These are phyloP conservation scores for Dryococelus australis DNA, from an alignment of 2,888 invertebrate genomes.

Conservation along the genomic window DNA sequence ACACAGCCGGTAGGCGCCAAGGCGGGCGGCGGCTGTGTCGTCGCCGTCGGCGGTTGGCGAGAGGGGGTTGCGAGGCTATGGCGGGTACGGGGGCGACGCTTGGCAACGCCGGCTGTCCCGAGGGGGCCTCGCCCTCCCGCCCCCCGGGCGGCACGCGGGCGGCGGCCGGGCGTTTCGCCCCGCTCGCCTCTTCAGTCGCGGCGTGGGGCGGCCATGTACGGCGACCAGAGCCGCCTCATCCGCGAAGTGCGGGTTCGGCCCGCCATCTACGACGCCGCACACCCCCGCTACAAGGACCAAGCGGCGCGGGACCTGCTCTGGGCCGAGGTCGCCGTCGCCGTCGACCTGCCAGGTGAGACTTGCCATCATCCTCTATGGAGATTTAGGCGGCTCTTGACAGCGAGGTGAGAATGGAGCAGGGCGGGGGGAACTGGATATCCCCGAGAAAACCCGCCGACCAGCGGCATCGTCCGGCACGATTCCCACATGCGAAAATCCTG, in stretches of 20 bases:
- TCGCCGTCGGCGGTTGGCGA: no score
- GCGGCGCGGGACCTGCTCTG: not conserved
- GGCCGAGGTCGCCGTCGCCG: not conserved
- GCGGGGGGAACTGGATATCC: no score
- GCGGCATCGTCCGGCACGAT: no score
- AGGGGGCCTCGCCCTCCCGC: not conserved
- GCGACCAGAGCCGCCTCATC: slow-evolving; percentile 17
- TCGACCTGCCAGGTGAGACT: not conserved
- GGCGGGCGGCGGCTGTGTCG: no score
- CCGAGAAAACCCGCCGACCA: no score
- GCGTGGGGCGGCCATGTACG: not conserved
- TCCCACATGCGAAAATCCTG: no score
- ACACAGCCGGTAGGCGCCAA: no score
- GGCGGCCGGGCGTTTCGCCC: not conserved
- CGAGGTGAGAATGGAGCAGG: no score
- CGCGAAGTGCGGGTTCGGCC: not conserved
- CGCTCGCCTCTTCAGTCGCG: not conserved
- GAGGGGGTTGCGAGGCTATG: not conserved
- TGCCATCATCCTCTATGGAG: no score
- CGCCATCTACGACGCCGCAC: slow-evolving; percentile 12
- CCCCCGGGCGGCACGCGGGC: not conserved
- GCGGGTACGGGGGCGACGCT: not conserved
- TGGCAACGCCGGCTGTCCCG: not conserved
- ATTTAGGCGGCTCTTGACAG: no score
- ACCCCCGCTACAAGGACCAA: slow-evolving; percentile 18